phyloP scores from a whole-genome alignment of 2,113 vertebrate species.

The Piprites chloris region DNA sequence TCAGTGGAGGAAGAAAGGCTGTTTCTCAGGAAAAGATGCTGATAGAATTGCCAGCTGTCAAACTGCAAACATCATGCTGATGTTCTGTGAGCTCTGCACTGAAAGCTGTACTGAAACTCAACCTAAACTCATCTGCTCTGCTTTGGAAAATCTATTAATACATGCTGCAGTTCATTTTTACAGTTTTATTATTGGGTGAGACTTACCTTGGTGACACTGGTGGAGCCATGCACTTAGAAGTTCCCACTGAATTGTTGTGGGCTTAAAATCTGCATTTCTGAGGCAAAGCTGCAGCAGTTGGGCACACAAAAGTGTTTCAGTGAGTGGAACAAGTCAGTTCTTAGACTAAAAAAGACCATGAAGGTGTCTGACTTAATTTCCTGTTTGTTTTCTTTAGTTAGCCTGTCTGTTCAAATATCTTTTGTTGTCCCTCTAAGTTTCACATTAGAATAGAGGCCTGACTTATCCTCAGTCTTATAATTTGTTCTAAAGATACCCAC shows the following conservation, averaged over 20 bases:
- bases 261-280: background rate
- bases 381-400: background rate
- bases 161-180: background rate
- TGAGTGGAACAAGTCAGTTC: background rate
- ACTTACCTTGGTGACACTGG: background rate
- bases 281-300: background rate
- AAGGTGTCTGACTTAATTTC: background rate
- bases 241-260: accelerated
- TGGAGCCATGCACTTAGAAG: background rate
- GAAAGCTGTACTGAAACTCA: background rate
- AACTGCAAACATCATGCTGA: background rate
- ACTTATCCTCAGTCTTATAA: background rate
- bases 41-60: background rate
- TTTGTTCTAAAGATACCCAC: background rate
- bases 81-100: background rate
- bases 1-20: background rate
- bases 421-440: background rate
- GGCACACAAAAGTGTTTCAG: background rate
- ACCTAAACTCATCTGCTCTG: accelerated
- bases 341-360: background rate
- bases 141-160: background rate
- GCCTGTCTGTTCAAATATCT: background rate
- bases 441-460: background rate
- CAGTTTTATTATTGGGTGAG: background rate
- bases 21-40: accelerated